Conservation (phyloP, 2,113 vertebrate species). For the Elaphurus davidianus region DNA sequence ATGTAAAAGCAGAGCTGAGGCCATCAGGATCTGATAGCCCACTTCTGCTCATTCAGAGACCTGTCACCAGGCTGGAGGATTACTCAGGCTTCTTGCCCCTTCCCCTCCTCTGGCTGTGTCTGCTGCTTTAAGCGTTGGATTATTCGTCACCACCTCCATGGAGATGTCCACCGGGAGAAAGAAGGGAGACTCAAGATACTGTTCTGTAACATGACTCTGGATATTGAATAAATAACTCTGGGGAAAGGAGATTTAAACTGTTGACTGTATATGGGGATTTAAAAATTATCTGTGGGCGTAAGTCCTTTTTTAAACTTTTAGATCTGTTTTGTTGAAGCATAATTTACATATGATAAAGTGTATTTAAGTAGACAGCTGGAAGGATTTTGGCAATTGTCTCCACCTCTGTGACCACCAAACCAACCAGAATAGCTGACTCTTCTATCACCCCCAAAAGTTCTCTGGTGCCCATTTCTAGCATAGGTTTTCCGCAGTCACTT, state of each 20-base stretch:
- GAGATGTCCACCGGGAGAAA: slow-evolving; percentile 16
- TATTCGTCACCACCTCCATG: slow-evolving; percentile 38
- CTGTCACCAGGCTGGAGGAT: neutral
- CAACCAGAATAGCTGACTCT: neutral
- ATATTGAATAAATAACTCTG: neutral
- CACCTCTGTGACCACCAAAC: neutral
- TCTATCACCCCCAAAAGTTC: neutral
- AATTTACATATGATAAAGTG: neutral
- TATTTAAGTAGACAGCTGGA: neutral
- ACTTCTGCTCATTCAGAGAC: neutral
- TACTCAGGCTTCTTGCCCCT: neutral
- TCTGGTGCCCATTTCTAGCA: neutral
- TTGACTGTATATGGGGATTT: neutral
- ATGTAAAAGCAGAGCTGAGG: slow-evolving; percentile 35
- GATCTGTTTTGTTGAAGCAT: neutral
- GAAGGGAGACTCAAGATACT: neutral
- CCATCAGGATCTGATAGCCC: neutral
- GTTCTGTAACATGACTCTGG: neutral
- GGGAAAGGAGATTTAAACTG: neutral
- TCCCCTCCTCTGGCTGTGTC: neutral
- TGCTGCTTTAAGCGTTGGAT: neutral
- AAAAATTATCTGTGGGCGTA: neutral
- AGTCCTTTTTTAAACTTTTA: neutral
- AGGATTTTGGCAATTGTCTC: neutral
- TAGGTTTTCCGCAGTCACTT: neutral